Base-by-base conservation (phyloP, 2,113 vertebrate species). In the Colossoma macropomum region DNA sequence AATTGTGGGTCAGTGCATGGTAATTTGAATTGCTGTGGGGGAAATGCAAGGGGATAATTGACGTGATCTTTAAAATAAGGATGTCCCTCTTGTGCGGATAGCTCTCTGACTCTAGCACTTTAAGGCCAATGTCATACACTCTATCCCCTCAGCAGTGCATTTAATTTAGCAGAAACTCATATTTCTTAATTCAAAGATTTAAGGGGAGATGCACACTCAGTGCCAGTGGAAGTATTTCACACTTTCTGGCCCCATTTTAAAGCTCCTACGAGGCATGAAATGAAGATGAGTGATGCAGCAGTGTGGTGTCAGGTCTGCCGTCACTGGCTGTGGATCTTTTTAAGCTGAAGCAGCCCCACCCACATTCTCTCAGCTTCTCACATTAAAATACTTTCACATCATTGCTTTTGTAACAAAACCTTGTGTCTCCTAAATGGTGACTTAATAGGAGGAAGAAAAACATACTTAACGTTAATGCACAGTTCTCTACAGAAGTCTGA, bases 1-100 rank as follows among this genome's bases (percentile, higher is more conserved):
- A 80, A 83, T 84, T 83, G 73, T 60, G 38, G 85, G 66, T 84
- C 68, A 79, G 69, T 68, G 27, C 63, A 63, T 32, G 72, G 34
- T 28, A 38, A 81, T 80, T 41, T 74, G 28, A 52, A 75, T 56
- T 41, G 60, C n/a, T 25, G 56, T 69, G 38, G 60, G n/a, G 30
- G 52, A 71, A 76, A 60, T 63, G 48, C 41, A 63, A 48, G 27
- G 17, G 59, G 38, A 71, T 83, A 63, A 62, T 72, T 83, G 56
- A 48, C 54, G 12, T 30, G 21, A 32, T 81, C 56, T 62, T 74
- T 62, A 82, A 78, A 78, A 34, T 8, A 8, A 71, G 19, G 0
- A 80, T 41, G 41, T 75, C 34, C 9, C 25, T 52, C 21, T 30
- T 75, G 38, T 45, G 45, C 4, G 45, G 59, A 81, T 65, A 30